These are phyloP conservation scores for Ataeniobius toweri DNA, from an alignment of 2,797 vertebrate genomes.

Conservation along the genomic window DNA sequence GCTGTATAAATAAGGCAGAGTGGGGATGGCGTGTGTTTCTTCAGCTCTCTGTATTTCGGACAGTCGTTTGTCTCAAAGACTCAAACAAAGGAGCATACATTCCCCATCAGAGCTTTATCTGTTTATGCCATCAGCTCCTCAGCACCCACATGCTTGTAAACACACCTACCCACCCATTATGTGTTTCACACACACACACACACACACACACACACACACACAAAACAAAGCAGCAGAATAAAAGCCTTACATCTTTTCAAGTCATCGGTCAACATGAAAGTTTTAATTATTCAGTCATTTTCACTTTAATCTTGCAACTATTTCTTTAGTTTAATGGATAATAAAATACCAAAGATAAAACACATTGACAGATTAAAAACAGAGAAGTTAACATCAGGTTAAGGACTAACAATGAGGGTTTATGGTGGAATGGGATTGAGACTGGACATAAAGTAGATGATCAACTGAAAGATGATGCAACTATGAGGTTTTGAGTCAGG, in stretches of 20 bases:
- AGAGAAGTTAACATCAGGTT: neutral
- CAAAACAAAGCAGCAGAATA: constrained; percentile 35
- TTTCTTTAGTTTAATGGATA: neutral
- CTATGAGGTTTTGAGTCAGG: neutral
- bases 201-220: constrained; percentile 22
- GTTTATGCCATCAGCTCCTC: constrained; percentile 72
- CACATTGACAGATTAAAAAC: neutral
- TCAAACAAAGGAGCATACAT: constrained; percentile 70
- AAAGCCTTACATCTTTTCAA: constrained; percentile 12
- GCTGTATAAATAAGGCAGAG: constrained; percentile 58
- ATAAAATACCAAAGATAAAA: neutral
- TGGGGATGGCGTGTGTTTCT: constrained; percentile 35
- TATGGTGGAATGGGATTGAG: neutral
- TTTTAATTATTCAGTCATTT: neutral
- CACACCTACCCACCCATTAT: constrained; percentile 59
- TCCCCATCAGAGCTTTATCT: constrained; percentile 74
- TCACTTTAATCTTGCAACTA: neutral
- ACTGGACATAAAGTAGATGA: neutral
- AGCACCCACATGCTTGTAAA: constrained; percentile 63
- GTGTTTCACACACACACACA: constrained; percentile 16
- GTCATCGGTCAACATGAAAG: constrained; percentile 9
- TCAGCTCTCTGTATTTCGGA: constrained; percentile 31
- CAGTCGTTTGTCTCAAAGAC: constrained; percentile 66
- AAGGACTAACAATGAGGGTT: neutral
- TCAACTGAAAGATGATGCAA: neutral